Percentiles rank a stretch among this genome's conserved stretches.
phyloP scores from a whole-genome alignment of 2,797 vertebrate genomes.

The Premnoplex brunnescens region DNA sequence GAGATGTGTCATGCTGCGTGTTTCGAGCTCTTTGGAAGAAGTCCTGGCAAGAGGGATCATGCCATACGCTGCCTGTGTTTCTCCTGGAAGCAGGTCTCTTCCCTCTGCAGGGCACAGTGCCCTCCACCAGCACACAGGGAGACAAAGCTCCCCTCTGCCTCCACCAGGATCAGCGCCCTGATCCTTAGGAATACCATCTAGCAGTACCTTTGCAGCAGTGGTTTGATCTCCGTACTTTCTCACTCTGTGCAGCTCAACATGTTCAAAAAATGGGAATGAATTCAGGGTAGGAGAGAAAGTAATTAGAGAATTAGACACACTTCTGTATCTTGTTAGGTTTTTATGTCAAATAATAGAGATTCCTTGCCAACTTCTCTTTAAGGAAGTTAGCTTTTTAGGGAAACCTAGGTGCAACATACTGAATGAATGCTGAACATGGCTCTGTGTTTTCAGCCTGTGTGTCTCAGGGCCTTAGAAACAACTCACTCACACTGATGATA shows the following conservation, averaged over 20 bases:
- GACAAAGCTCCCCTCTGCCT: not conserved
- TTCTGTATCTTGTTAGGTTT: not conserved
- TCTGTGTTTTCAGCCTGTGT: not conserved
- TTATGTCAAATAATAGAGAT: not conserved
- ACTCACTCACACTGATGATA: fast-evolving
- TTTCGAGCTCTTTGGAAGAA: not conserved
- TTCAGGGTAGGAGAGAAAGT: not conserved
- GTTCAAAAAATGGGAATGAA: not conserved
- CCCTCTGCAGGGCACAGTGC: fast-evolving
- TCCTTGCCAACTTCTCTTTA: not conserved
- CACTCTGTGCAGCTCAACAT: not conserved
- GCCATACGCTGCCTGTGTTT: fast-evolving
- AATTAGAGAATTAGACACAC: not conserved
- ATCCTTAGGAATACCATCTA: not conserved
- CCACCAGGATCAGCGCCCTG: not conserved
- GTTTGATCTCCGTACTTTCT: not conserved
- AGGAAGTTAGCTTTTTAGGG: not conserved
- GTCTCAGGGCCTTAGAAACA: not conserved
- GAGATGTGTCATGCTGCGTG: not conserved
- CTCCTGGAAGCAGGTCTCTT: not conserved
- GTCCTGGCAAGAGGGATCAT: not conserved
- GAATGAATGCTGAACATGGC: not conserved
- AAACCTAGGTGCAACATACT: not conserved
- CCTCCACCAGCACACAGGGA: not conserved
- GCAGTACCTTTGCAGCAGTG: not conserved